Base-by-base conservation (phyloP, 2,888 invertebrate species). In the Campopleginae sp. region DNA sequence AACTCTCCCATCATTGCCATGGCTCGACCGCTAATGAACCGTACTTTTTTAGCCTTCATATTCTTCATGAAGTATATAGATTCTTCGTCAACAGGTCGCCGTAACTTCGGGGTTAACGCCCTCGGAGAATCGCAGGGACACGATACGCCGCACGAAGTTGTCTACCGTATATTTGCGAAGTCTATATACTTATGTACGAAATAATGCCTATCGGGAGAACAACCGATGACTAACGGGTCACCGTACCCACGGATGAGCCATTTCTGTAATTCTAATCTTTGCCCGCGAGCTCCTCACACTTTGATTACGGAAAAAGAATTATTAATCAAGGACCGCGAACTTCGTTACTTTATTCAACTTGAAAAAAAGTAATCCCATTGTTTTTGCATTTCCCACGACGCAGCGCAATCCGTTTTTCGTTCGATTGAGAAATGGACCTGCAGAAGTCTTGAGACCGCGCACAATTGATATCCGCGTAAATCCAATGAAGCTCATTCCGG, bases 61-160 rank as follows among this genome's bases (percentile, higher is more conserved):
- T 71, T 65, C 23, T 48, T 65, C 76, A 12, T 44, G n/a, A 44
- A 66, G 61, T 38, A 7, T 84, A 51, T 77, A 51, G 31, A 27
- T 27, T 51, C 77, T 80, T 80, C 54, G 84, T 76, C 80, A 80
- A 80, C 80, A 86, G 82, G 82, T 87, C 83, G 58, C 27, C 17
- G 80, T 88, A 89, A 89, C 88, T 87, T 87, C 86, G 65, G 86
- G 87, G 87, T 89, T 87, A 88, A 90, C 78, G 82, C 89, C 89
- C 89, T 71, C 81, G 89, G 90, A 76, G 89, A 90, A 90, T 90
- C 88, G 90, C 82, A 80, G 80, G 85, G 87, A 81, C 87, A 75
- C 86, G 88, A 80, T 77, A 84, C 63, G 61, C 42, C 54, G 42
- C 54, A 54, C 42, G 63, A 71, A 54, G 63, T 54, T 70, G 70